Evolutionary conservation across 2,888 invertebrate species (phyloP).

Genomic region (Coenonympha arcania): DNA sequence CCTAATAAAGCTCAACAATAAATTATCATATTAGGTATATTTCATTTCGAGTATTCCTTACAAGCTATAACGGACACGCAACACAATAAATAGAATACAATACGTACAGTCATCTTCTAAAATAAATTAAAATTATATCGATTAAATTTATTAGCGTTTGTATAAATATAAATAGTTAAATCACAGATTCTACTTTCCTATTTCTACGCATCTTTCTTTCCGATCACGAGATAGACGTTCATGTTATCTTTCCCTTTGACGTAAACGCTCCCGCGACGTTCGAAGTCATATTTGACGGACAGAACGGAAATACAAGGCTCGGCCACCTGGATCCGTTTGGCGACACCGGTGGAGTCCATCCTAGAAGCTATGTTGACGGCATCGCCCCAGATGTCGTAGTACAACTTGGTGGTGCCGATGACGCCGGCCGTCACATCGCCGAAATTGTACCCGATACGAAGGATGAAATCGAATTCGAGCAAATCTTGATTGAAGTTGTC

Average conservation of each 20-base stretch:
- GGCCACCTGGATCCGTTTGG: conserved; percentile 87
- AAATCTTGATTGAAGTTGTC: conserved; percentile 91
- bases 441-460: conserved; percentile 91
- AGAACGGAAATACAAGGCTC: conserved; percentile 82
- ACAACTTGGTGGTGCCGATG: conserved; percentile 95
- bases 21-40: conserved; percentile 45
- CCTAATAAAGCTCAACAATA: conserved; percentile 46
- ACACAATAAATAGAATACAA: conserved; percentile 37
- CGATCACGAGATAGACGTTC: conserved; percentile 86
- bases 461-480: conserved; percentile 89
- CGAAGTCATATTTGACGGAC: conserved; percentile 85
- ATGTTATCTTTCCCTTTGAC: conserved; percentile 98
- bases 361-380: conserved; percentile 97
- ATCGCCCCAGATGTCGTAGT: conserved; percentile 99
- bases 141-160: conserved; percentile 19
- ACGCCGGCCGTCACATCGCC: conserved; percentile 98
- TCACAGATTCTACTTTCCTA: conserved; percentile 70
- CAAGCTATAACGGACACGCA: conserved; percentile 43
- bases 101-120: conserved; percentile 17
- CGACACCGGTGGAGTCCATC: conserved; percentile 97
- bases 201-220: conserved; percentile 65
- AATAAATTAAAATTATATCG: not conserved
- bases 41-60: conserved; percentile 57
- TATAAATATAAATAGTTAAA: conserved; percentile 45
- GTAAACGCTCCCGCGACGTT: conserved; percentile 93